Evolutionary conservation across 1,140 invertebrate species (phyloP), one percentile per base, ranked within the genome.

Genomic region (Hydropsyche tenuis): DNA sequence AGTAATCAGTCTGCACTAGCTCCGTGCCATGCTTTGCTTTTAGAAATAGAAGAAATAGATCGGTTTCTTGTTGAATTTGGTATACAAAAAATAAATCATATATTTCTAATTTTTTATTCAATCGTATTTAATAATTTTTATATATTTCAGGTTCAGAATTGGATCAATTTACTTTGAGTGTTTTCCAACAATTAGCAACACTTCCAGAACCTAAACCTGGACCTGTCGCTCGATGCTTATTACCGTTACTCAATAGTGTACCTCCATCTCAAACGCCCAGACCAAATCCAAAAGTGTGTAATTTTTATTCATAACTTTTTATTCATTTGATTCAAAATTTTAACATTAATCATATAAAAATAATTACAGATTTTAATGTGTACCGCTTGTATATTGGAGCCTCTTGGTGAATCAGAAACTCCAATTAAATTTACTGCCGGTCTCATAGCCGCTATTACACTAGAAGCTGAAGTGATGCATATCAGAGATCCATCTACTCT

Each of bases 351-450:
- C 9, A 37, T 37, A 37, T 37, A 37, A 37, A 37, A 37, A 3
- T 37, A 9, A 1, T 78, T 81, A 27, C 79, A 92, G 86, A 91
- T 93, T 30, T 83, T 87, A 56, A 92, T 92, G 87, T 94, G 93
- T 78, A 89, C 88, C 27, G 96, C 94, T 18, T 86, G 88, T 0
- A 95, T 99, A 63, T 85, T 93, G 63, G 94, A 97, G 80, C 96
- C 96, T 9, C 89, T 90, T 73, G 91, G 90, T 2, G 90, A 94
- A 78, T 87, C 86, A 74, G 96, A 99, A 81, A 91, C 89, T 66
- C 90, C 94, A 6, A 82, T 96, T n/a, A 96, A 97, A 82, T 97
- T 98, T 80, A 96, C 95, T 18, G 95, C 96, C 0, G 96, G 96
- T 0, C 87, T 98, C 0, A 89, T 97, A 23, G 88, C 96, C 37